Conservation (phyloP, 2,888 invertebrate species). For the Caenorhabditis afra region DNA sequence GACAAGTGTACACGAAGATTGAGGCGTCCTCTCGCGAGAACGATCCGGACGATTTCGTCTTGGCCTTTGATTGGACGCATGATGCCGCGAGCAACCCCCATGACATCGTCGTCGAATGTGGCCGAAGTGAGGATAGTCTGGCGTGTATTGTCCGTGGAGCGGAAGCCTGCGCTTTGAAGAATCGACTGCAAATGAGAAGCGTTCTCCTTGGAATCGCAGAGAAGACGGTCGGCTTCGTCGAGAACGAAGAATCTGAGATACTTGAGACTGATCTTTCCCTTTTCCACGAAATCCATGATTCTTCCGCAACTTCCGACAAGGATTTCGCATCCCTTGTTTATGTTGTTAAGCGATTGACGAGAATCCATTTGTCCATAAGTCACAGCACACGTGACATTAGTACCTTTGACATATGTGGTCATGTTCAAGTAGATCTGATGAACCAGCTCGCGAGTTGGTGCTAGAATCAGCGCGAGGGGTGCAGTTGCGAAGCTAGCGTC, state of each 20-base stretch:
- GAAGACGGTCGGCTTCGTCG: conserved; percentile 89
- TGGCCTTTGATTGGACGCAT: conserved; percentile 33
- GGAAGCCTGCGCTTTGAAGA: conserved; percentile 8
- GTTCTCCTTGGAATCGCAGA: conserved; percentile 84
- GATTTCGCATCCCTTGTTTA: conserved; percentile 85
- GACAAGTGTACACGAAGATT: conserved; percentile 39
- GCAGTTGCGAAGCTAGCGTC: neutral
- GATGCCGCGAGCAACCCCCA: conserved; percentile 38
- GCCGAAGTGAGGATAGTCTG: conserved; percentile 72
- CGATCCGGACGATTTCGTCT: conserved; percentile 30
- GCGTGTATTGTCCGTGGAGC: neutral
- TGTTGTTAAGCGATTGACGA: conserved; percentile 1
- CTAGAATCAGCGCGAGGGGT: conserved; percentile 85
- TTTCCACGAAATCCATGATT: conserved; percentile 85
- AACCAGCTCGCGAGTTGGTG: conserved; percentile 93
- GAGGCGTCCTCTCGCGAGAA: conserved; percentile 28
- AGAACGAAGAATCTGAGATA: conserved; percentile 86
- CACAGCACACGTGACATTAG: conserved; percentile 52
- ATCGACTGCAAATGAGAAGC: conserved; percentile 55
- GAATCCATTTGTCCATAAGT: conserved; percentile 65
- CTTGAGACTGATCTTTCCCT: conserved; percentile 25
- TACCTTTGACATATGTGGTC: conserved; percentile 16
- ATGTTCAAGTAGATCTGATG: conserved; percentile 86
- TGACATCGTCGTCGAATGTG: conserved; percentile 60
- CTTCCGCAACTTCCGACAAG: conserved; percentile 88